These are phyloP conservation scores for Chaetorhynchus papuensis DNA, from an alignment of 2,113 vertebrate species.

Conservation along the genomic window DNA sequence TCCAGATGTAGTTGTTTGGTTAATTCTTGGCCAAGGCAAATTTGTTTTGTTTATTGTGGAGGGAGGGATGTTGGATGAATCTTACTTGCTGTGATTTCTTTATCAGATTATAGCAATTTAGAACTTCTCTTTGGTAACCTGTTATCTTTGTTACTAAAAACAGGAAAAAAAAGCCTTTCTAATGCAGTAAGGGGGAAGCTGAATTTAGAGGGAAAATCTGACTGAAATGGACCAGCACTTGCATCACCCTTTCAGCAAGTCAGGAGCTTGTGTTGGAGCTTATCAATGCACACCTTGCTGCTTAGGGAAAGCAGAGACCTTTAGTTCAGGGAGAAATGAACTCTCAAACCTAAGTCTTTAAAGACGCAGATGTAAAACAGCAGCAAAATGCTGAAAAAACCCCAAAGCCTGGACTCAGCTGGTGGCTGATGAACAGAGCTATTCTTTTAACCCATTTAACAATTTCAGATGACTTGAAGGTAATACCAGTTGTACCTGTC, in stretches of 20 bases:
- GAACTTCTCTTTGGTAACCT: neutral
- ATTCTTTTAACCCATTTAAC: neutral
- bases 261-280: neutral
- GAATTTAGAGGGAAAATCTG: neutral
- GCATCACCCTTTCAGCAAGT: neutral
- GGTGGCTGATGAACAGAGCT: neutral
- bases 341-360: neutral
- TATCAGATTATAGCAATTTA: neutral
- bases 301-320: neutral
- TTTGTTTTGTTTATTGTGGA: neutral
- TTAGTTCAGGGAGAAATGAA: neutral
- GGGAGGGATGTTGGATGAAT: neutral
- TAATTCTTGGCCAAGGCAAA: neutral
- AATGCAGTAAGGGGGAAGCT: neutral
- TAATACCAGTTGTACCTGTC: neutral
- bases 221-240: neutral
- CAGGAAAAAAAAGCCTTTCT: neutral
- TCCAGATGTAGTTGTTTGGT: neutral
- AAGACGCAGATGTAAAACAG: neutral
- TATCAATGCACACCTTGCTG: neutral
- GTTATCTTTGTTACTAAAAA: neutral
- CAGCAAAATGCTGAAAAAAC: neutral
- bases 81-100: neutral
- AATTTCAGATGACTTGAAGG: neutral
- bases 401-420: neutral